Base-by-base conservation (phyloP, 2,888 invertebrate species). In the Ichneumoninae sp. region DNA sequence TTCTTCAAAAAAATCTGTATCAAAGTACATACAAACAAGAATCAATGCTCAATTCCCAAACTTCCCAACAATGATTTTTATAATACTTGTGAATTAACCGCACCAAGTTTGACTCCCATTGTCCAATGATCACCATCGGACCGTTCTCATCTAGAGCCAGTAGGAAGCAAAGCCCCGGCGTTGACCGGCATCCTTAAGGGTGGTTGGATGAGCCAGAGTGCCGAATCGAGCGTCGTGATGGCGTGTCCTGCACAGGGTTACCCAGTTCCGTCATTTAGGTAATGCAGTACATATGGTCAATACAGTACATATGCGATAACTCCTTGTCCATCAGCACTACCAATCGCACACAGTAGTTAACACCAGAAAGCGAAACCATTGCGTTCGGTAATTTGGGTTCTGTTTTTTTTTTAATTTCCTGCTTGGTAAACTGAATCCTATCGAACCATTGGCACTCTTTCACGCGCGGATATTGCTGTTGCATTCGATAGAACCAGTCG, bases 171-270 rank as follows among this genome's bases (percentile, higher is more conserved):
- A 94, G 95, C 95, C 86, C 97, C 97, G 87, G 95, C 95, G 83
- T 95, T 96, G 92, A 96, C 96, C n/a, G 95, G 96, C 88, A 95
- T 95, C 89, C 95, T 96, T 76, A 96, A 96, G 94, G 95, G 95
- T 92, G 95, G 96, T 88, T 96, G 96, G 93, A 96, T 96, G 93
- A 96, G 95, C 92, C 95, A 96, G 93, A 94, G 94, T 90, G 94
- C 94, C 86, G 95, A 95, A 88, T 95, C 95, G 91, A 95, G 95
- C 91, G 95, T 97, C 92, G 96, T 96, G 72, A 94, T 96, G 87
- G 95, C 96, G 84, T 96, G 96, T 94, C 96, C 96, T 91, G 96
- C 96, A 81, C 96, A 96, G 94, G 96, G 96, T 90, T 96, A 95
- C 93, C 97, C 97, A 70, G 95, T 96, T 91, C 97, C 97, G 90